Conservation (phyloP, 35 echinoderm and acorn worm genomes). For the Eucidaris tribuloides region DNA sequence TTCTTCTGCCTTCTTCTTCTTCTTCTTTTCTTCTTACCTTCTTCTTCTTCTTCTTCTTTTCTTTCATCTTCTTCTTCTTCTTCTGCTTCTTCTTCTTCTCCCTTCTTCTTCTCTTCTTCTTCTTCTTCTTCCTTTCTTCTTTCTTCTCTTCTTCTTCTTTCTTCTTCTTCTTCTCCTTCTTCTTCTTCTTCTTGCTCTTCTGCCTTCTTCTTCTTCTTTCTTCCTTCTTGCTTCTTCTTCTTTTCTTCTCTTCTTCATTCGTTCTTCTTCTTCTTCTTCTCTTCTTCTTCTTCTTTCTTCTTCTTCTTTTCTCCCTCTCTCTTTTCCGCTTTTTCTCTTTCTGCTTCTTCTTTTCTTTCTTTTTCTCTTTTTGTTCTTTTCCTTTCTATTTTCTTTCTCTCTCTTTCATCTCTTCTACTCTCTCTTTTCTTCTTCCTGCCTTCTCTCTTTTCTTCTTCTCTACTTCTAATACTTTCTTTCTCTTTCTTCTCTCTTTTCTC, state of each 20-base stretch:
- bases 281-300: neutral
- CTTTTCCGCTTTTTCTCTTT: too few species aligned
- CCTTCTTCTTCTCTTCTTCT: neutral
- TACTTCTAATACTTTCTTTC: too few species aligned
- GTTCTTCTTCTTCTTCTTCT: neutral
- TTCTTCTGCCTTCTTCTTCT: neutral
- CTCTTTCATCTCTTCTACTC: too few species aligned
- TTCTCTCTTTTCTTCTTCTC: too few species aligned
- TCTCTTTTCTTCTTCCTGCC: too few species aligned
- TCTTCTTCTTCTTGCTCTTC: neutral
- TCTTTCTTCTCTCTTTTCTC: too few species aligned
- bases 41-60: neutral
- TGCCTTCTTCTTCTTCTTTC: neutral
- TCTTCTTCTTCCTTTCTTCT: neutral
- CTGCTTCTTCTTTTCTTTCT: too few species aligned
- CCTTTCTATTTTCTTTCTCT: too few species aligned
- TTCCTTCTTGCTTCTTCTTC: neutral
- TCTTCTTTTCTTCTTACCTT: neutral
- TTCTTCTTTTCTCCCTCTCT: too few species aligned
- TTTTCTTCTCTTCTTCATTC: neutral
- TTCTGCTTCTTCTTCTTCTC: neutral
- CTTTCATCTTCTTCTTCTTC: neutral
- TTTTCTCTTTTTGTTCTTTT: too few species aligned
- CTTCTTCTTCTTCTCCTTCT: neutral
- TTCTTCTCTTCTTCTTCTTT: neutral